These are phyloP conservation scores for Brachystomella parvula DNA, from an alignment of 1,140 invertebrate genomes.

Conservation along the genomic window DNA sequence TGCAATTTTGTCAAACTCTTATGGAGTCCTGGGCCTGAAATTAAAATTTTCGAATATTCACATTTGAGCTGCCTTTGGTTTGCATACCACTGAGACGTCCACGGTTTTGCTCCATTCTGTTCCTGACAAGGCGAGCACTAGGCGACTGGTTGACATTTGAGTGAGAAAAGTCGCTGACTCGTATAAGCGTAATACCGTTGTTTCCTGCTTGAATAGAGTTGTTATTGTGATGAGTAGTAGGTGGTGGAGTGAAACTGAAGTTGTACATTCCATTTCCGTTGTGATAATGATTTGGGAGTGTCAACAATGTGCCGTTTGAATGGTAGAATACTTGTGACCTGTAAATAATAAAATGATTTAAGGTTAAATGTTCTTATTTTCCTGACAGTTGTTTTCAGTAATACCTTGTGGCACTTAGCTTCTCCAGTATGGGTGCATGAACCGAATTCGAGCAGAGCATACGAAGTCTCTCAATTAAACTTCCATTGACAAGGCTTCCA, in stretches of 20 bases:
- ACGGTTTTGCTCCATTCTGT: background rate
- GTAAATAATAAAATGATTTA: conserved; percentile 14
- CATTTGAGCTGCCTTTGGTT: too few species aligned
- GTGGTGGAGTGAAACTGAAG: too few species aligned
- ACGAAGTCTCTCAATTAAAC: conserved; percentile 1
- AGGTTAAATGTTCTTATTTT: background rate
- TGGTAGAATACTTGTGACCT: conserved; percentile 10
- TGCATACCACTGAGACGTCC: background rate
- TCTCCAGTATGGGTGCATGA: conserved; percentile 3
- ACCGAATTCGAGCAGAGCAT: conserved; percentile 5
- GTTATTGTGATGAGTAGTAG: too few species aligned
- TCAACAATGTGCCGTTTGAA: background rate
- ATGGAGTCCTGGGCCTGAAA: conserved; percentile 1
- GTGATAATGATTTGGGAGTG: too few species aligned
- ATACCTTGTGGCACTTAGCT: conserved; percentile 9
- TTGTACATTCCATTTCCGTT: too few species aligned
- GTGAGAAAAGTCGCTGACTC: conserved; percentile 1
- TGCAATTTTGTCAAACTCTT: conserved; percentile 12
- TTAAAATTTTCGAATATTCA: background rate
- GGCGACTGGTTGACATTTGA: conserved; percentile 7
- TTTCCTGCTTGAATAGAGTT: conserved; percentile 6
- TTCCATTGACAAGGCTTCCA: background rate
- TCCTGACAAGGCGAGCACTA: background rate
- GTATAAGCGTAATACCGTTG: conserved; percentile 2
- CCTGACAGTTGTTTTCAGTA: too few species aligned